phyloP scores from a whole-genome alignment of 2,113 vertebrate species.

The Micromys minutus region DNA sequence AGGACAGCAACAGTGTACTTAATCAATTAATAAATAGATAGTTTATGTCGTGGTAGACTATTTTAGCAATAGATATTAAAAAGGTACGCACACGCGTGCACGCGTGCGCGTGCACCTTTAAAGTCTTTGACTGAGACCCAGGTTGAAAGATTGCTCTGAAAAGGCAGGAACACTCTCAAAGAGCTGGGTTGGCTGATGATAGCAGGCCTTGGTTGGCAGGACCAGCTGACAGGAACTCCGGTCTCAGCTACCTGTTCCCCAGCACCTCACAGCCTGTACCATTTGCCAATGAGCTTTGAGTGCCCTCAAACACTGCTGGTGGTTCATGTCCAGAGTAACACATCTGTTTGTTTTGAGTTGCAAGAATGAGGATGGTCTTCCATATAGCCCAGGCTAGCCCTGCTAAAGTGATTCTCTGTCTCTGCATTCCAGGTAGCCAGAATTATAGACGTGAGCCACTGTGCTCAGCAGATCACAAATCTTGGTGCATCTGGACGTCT shows the following conservation, averaged over 20 bases:
- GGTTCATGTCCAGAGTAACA: background rate
- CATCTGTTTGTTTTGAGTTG: background rate
- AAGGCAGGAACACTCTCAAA: background rate
- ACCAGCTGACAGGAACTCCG: background rate
- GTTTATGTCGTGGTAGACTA: too few relatives aligned
- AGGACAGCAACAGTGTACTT: too few relatives aligned
- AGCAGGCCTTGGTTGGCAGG: background rate
- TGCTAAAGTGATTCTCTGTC: background rate
- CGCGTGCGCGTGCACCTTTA: background rate
- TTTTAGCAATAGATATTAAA: background rate
- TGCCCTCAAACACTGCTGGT: background rate
- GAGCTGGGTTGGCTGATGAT: background rate
- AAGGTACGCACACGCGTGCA: background rate
- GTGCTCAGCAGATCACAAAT: background rate
- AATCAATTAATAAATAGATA: too few relatives aligned
- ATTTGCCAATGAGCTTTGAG: background rate
- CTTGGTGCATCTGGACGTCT: background rate
- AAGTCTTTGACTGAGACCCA: slow-evolving; percentile 14
- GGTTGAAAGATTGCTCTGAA: background rate
- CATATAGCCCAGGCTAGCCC: background rate
- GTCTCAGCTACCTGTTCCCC: background rate
- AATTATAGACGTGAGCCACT: background rate
- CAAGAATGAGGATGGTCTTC: background rate
- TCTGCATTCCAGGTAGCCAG: background rate
- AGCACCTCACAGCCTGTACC: background rate